phyloP scores from a whole-genome alignment of 2,888 invertebrate genomes.

The Plebejus anna region DNA sequence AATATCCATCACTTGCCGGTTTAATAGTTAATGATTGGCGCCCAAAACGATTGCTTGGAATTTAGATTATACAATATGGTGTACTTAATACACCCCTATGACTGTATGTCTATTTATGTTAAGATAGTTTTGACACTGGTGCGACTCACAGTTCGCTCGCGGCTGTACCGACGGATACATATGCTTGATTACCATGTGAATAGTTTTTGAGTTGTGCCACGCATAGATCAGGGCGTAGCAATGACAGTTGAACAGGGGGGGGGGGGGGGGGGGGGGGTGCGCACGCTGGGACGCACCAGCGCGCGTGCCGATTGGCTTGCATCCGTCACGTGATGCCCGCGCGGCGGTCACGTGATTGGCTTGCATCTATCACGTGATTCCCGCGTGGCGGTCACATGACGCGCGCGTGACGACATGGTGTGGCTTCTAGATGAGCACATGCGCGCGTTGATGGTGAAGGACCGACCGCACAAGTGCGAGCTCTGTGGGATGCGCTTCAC shows the following conservation, averaged over 20 bases:
- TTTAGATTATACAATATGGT: background rate
- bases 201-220: constrained; percentile 77
- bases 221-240: constrained; percentile 74
- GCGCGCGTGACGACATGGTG: constrained; percentile 45
- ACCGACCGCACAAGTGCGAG: constrained; percentile 83
- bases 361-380: constrained; percentile 40
- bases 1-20: background rate
- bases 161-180: constrained; percentile 59
- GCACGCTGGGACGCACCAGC: constrained; percentile 55
- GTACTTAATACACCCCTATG: background rate
- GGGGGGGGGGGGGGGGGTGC: constrained; percentile 63
- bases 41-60: background rate
- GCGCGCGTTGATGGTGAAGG: constrained; percentile 77
- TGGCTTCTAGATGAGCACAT: constrained; percentile 78
- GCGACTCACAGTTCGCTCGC: constrained; percentile 59
- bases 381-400: constrained; percentile 35
- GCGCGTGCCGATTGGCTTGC: constrained; percentile 52
- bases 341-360: constrained; percentile 33
- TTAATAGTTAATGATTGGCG: background rate
- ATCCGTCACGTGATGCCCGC: constrained; percentile 40
- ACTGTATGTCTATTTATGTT: background rate
- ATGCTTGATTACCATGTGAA: constrained; percentile 68
- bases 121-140: constrained; percentile 53
- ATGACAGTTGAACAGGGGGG: constrained; percentile 77
- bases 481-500: constrained; percentile 85